phyloP scores from a whole-genome alignment of 2,888 invertebrate species.

The Macrophya alboannulata region DNA sequence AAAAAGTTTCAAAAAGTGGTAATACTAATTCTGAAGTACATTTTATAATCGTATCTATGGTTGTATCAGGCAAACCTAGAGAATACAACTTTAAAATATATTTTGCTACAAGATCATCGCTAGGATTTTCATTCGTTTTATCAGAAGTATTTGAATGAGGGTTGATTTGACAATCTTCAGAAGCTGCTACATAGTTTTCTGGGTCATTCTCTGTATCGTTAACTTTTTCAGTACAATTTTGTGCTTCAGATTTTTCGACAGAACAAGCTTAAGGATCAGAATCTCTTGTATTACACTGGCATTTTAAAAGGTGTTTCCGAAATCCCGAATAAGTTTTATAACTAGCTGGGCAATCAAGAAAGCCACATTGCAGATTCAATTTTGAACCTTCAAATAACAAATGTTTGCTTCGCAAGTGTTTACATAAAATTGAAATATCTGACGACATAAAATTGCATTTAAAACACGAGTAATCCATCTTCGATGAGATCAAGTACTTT shows the following conservation, averaged over 20 bases:
- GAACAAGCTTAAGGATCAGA: not conserved
- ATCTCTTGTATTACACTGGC: not conserved
- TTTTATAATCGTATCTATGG: constrained; percentile 19
- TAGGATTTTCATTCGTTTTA: not conserved
- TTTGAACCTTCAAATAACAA: too few species aligned
- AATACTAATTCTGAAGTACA: constrained; percentile 27
- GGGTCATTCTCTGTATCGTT: not conserved
- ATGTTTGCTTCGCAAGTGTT: too few species aligned
- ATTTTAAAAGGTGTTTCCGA: constrained; percentile 9
- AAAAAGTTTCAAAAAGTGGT: not conserved
- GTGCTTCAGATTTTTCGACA: not conserved
- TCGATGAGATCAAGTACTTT: not conserved
- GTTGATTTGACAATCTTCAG: not conserved
- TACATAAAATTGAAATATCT: too few species aligned
- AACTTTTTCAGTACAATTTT: not conserved
- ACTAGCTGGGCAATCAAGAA: constrained; percentile 7
- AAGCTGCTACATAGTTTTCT: not conserved
- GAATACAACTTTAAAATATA: constrained; percentile 21
- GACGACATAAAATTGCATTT: too few species aligned
- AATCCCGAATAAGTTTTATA: constrained; percentile 22
- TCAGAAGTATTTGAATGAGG: not conserved
- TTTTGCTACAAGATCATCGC: not conserved
- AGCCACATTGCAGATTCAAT: constrained; percentile 9
- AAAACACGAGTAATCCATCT: constrained; percentile 23
- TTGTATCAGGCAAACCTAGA: constrained; percentile 14